Percentiles rank a stretch among this genome's conserved stretches.
Conservation (phyloP, 2,888 invertebrate species). For the Luffia ferchaultella region DNA sequence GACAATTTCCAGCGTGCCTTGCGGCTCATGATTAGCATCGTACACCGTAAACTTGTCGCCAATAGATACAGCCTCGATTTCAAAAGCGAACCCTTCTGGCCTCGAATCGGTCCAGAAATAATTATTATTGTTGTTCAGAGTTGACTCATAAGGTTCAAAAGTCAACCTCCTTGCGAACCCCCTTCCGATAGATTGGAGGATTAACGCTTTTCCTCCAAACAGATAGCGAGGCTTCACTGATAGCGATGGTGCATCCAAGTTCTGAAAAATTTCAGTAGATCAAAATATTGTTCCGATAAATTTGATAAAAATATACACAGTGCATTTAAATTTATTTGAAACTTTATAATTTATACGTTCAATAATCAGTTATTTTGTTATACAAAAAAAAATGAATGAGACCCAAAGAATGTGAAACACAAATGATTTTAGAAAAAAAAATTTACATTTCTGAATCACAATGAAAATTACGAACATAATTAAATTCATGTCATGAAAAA, state of each 20-base stretch:
- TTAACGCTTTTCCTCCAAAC: slow-evolving; percentile 72
- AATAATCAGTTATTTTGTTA: no score
- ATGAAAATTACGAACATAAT: no score
- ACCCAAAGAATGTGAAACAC: no score
- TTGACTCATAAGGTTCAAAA: slow-evolving; percentile 69
- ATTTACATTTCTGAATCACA: neutral
- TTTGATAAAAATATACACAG: slow-evolving; percentile 1
- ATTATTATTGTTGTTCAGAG: slow-evolving; percentile 72
- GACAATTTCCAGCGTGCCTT: slow-evolving; percentile 72
- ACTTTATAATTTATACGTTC: slow-evolving; percentile 4
- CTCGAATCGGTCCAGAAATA: slow-evolving; percentile 83
- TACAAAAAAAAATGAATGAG: no score
- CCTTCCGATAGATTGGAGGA: slow-evolving; percentile 73
- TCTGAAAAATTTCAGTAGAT: slow-evolving; percentile 40
- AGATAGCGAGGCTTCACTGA: slow-evolving; percentile 63
- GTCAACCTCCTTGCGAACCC: slow-evolving; percentile 79
- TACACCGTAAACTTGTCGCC: slow-evolving; percentile 78
- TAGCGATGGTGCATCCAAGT: slow-evolving; percentile 45
- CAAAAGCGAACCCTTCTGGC: slow-evolving; percentile 77
- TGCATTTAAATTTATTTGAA: slow-evolving; percentile 6
- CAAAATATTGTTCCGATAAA: slow-evolving; percentile 21
- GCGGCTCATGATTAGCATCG: slow-evolving; percentile 71
- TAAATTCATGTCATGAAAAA: slow-evolving; percentile 30
- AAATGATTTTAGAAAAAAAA: no score
- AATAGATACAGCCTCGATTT: slow-evolving; percentile 70